phyloP scores from a whole-genome alignment of 2,113 vertebrate genomes.

The Clarias macrocephalus region DNA sequence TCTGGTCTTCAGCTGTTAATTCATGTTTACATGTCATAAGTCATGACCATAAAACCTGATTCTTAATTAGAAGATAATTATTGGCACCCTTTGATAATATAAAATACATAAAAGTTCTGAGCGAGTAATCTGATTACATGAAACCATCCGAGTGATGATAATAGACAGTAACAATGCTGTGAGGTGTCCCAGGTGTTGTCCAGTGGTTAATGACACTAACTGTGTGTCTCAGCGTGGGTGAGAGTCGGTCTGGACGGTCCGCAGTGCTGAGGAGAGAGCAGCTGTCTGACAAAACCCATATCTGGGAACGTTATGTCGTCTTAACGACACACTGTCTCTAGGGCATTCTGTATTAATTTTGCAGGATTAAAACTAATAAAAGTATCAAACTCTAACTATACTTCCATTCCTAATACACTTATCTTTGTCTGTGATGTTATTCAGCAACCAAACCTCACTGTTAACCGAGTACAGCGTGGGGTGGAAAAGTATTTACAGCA shows the following conservation, averaged over 20 bases:
- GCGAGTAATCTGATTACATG: too few species aligned
- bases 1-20: background rate
- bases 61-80: background rate
- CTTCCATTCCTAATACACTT: background rate
- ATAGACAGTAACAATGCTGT: too few species aligned
- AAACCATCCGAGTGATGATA: too few species aligned
- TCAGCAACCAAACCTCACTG: background rate
- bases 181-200: too few species aligned
- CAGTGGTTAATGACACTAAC: too few species aligned
- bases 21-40: background rate
- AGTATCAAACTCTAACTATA: background rate
- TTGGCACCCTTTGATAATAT: background rate
- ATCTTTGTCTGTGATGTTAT: background rate
- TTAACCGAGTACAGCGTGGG: background rate
- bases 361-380: background rate
- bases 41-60: background rate
- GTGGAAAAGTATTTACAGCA: background rate
- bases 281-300: background rate
- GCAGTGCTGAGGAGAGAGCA: too few species aligned
- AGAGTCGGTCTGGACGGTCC: too few species aligned
- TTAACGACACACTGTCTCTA: too few species aligned
- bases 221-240: too few species aligned
- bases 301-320: background rate
- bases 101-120: background rate
- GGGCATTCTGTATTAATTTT: background rate